phyloP scores from a whole-genome alignment of 1,140 invertebrate species.

The Orius insidiosus region DNA sequence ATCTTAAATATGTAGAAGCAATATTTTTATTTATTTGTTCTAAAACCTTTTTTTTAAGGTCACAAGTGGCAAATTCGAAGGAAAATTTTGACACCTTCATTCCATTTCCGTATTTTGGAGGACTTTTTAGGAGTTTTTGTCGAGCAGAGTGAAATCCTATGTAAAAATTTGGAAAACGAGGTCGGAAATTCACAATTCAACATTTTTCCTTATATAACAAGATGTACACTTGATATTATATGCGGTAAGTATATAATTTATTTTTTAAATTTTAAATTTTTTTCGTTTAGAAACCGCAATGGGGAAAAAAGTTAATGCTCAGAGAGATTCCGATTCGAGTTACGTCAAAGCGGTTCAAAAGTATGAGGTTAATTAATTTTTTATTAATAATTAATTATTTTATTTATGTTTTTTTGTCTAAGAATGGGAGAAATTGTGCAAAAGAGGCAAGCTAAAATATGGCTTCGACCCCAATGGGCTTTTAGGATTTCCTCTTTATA shows the following conservation, averaged over 20 bases:
- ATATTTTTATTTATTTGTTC: too few species aligned
- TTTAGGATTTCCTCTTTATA: conserved; percentile 38
- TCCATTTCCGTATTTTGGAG: conserved; percentile 77
- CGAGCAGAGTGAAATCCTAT: conserved; percentile 49
- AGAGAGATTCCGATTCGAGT: conserved; percentile 43
- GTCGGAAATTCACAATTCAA: conserved; percentile 39
- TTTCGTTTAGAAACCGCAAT: conserved; percentile 79
- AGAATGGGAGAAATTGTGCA: conserved; percentile 37
- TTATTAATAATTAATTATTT: not conserved
- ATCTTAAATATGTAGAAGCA: too few species aligned
- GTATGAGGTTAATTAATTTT: conserved; percentile 25
- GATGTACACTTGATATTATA: conserved; percentile 69
- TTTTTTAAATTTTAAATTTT: too few species aligned
- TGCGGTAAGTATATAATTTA: conserved; percentile 55
- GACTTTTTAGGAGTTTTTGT: conserved; percentile 70
- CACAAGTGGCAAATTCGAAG: conserved; percentile 50
- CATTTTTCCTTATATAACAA: conserved; percentile 54
- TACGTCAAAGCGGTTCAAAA: conserved; percentile 58
- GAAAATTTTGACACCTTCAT: conserved; percentile 72
- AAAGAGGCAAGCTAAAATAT: conserved; percentile 40
- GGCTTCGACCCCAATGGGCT: conserved; percentile 43
- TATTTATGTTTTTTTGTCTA: conserved; percentile 17
- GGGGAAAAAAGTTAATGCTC: conserved; percentile 54
- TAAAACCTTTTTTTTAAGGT: conserved; percentile 28
- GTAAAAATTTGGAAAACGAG: conserved; percentile 40